phyloP scores from a whole-genome alignment of 2,113 vertebrate species.

The Xenopus laevis region DNA sequence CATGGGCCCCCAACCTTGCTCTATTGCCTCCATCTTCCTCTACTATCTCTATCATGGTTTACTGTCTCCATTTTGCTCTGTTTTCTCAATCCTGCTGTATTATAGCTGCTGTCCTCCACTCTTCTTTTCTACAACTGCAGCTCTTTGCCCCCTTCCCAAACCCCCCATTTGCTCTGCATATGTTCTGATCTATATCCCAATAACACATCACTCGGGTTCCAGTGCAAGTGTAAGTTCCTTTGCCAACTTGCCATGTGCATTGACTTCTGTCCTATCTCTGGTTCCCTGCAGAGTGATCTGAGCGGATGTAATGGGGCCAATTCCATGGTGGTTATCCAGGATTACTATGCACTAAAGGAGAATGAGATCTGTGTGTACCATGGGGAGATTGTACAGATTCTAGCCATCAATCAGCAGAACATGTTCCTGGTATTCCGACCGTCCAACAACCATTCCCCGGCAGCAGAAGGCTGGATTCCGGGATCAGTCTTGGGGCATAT shows the following conservation, averaged over 20 bases:
- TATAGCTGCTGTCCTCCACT: too few relatives aligned
- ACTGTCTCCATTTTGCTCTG: too few relatives aligned
- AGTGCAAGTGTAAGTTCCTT: not conserved
- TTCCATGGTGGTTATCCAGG: conserved; percentile 89
- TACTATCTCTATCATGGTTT: too few relatives aligned
- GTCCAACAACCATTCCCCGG: conserved; percentile 83
- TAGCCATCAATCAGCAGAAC: conserved; percentile 95
- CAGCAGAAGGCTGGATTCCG: conserved; percentile 96
- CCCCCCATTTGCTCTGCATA: too few relatives aligned
- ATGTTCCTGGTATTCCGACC: conserved; percentile 95
- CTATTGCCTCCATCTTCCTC: too few relatives aligned
- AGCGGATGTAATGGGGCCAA: conserved; percentile 84
- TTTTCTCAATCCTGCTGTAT: too few relatives aligned
- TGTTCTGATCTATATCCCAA: too few relatives aligned
- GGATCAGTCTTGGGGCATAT: conserved; percentile 82
- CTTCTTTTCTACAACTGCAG: too few relatives aligned
- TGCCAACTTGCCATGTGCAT: too few relatives aligned
- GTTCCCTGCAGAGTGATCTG: conserved; percentile 66
- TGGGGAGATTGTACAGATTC: conserved; percentile 91
- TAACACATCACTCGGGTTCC: too few relatives aligned
- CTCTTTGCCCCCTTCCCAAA: too few relatives aligned
- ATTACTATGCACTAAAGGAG: conserved; percentile 96
- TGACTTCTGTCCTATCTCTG: not conserved
- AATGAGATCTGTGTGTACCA: conserved; percentile 92
- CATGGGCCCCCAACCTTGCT: too few relatives aligned